Evolutionary conservation across 2,113 vertebrate genomes (phyloP), one percentile per base, ranked within the genome.

Genomic region (Colistium nudipinnis): DNA sequence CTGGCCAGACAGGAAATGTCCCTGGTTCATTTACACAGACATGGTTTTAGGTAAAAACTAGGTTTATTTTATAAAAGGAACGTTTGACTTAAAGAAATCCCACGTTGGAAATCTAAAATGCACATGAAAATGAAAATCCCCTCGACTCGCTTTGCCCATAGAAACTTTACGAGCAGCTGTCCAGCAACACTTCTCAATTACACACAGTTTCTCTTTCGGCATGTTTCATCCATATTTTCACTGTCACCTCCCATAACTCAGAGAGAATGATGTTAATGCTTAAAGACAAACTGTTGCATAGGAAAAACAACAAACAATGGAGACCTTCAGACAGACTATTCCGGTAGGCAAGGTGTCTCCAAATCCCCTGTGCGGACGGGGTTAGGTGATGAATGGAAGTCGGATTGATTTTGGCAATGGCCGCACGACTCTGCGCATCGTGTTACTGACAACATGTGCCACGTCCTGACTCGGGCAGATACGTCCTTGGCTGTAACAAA

Each of bases 391-490:
- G 74, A 83, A 86, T 80, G 62, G 70, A 74, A 76, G 75, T 36
- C 51, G 27, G 52, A 87, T 87, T 87, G 88, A 88, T 90, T 87
- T 76, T 87, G 87, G 83, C 85, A n/a, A 75, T 57, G 56, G 71
- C 47, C 55, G 56, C 64, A 68, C 62, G 49, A 7, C 85, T 87
- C 64, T 53, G 83, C 74, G 83, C 70, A 81, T 76, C 62, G 75
- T 72, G 77, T 39, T 76, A 82, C 55, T 82, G 68, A 76, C 81
- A 78, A 74, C 70, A 83, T 84, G 65, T 56, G 75, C 70, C 62
- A 61, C 19, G 47, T 71, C 57, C 67, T 82, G 87, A 86, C 87
- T 87, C 74, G 62, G 49, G 35, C 45, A 78, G 74, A 88, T 86
- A 76, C 63, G 25, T 69, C 68, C 36, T 82, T 87, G 84, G 81